Percentiles rank a stretch among this genome's conserved stretches.
Conservation (phyloP, 2,113 vertebrate genomes). For the Mugil cephalus region DNA sequence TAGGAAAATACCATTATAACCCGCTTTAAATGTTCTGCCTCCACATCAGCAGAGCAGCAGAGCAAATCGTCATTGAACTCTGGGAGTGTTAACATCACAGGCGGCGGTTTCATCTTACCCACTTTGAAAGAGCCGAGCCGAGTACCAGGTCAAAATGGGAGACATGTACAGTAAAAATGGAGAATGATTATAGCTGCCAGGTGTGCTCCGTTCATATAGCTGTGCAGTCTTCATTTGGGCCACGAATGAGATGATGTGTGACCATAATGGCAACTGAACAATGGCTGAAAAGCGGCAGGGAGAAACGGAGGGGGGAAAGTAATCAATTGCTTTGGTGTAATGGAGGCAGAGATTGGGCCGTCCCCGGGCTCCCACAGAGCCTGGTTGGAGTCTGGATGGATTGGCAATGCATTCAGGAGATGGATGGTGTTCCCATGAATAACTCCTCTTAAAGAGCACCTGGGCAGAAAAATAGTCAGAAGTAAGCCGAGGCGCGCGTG, state of each 20-base stretch:
- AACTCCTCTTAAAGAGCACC: constrained; percentile 63
- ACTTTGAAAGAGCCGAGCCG: constrained; percentile 24
- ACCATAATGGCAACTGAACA: constrained; percentile 66
- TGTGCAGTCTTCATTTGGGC: constrained; percentile 68
- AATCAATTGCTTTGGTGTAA: constrained; percentile 74
- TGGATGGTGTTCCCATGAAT: constrained; percentile 67
- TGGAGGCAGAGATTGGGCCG: constrained; percentile 67
- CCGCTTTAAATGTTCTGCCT: constrained; percentile 37
- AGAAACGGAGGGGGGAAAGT: constrained; percentile 44
- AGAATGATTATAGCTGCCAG: constrained; percentile 54
- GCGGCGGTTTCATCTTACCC: constrained; percentile 39
- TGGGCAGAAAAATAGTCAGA: constrained; percentile 51
- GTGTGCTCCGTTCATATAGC: constrained; percentile 61
- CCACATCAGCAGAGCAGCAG: constrained; percentile 44
- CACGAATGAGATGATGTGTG: constrained; percentile 67
- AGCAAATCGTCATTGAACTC: constrained; percentile 37
- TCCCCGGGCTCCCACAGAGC: constrained; percentile 54
- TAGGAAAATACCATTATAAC: constrained; percentile 15
- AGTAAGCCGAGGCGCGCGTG: constrained; percentile 9
- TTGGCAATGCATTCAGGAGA: constrained; percentile 63
- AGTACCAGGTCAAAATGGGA: constrained; percentile 54
- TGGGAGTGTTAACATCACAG: constrained; percentile 21
- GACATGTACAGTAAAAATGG: constrained; percentile 40
- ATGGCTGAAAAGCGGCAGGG: constrained; percentile 45
- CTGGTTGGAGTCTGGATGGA: constrained; percentile 64